Evolutionary conservation across 1,140 invertebrate genomes (phyloP).

Genomic region (Medauroidea extradentata): DNA sequence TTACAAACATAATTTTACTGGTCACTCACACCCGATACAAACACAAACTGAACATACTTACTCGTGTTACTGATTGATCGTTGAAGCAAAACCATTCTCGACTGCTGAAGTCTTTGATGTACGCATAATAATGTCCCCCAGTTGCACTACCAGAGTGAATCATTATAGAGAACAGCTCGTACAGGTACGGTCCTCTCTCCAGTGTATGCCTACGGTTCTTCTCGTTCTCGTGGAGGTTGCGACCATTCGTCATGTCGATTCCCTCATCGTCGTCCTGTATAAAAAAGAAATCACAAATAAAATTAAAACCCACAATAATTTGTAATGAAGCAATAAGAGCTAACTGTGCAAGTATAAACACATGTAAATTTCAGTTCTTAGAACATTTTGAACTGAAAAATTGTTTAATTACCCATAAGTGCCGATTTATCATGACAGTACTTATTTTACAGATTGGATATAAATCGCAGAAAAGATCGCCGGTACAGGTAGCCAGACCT

Average conservation of each 20-base stretch:
- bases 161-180: constrained; percentile 91
- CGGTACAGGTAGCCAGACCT: too few relatives aligned
- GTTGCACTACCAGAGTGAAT: constrained; percentile 89
- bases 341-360: too few relatives aligned
- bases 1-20: too few relatives aligned
- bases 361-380: too few relatives aligned
- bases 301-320: neutral
- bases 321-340: too few relatives aligned
- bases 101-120: constrained; percentile 82
- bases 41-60: constrained; percentile 43
- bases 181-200: constrained; percentile 67
- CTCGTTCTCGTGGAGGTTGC: constrained; percentile 44
- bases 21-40: too few relatives aligned
- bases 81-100: constrained; percentile 80
- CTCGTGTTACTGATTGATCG: constrained; percentile 65
- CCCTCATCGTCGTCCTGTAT: constrained; percentile 56
- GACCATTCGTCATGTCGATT: constrained; percentile 56
- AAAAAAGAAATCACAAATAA: neutral
- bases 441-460: too few relatives aligned
- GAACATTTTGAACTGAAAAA: too few relatives aligned
- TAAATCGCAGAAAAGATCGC: too few relatives aligned
- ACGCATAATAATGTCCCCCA: constrained; percentile 92
- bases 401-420: too few relatives aligned
- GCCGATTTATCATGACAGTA: too few relatives aligned
- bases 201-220: constrained; percentile 46